Evolutionary conservation across 2,797 vertebrate species (phyloP).

Genomic region (Amniataba percoides): DNA sequence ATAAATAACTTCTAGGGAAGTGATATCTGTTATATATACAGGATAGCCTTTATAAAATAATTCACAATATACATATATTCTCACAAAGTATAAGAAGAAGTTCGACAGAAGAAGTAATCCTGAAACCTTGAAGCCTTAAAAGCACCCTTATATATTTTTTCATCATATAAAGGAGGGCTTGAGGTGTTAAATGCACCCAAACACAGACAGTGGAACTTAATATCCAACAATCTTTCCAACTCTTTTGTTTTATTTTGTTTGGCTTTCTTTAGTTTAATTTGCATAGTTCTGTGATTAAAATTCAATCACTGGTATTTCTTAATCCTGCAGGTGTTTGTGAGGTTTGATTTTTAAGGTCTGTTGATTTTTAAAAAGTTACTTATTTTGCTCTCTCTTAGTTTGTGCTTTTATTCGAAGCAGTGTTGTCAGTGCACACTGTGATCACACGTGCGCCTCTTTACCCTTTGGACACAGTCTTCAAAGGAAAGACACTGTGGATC

Average conservation of each 20-base stretch:
- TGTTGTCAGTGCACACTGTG: slow-evolving; percentile 8
- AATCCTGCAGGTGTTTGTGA: not conserved
- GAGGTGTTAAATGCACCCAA: not conserved
- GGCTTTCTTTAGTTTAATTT: not conserved
- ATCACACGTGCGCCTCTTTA: slow-evolving; percentile 38
- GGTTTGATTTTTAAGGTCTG: not conserved
- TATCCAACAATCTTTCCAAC: too few species aligned
- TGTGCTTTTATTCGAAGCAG: slow-evolving; percentile 19
- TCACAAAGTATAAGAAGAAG: not conserved
- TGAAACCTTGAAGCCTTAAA: not conserved
- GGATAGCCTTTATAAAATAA: too few species aligned
- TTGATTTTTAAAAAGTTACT: not conserved
- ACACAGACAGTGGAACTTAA: not conserved
- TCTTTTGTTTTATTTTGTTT: not conserved
- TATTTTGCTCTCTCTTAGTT: slow-evolving; percentile 1
- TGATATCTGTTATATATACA: too few species aligned
- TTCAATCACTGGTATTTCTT: not conserved
- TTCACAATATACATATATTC: not conserved
- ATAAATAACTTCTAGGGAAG: not conserved
- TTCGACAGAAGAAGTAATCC: not conserved
- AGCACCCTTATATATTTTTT: not conserved
- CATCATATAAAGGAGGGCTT: not conserved
- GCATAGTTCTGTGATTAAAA: not conserved
- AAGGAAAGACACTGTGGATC: slow-evolving; percentile 10
- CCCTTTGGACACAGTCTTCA: slow-evolving; percentile 59